A percentile compares a stretch with the other conserved stretches of the same genome.
Conservation (phyloP, 2,113 vertebrate genomes). For the Hypomesus transpacificus region DNA sequence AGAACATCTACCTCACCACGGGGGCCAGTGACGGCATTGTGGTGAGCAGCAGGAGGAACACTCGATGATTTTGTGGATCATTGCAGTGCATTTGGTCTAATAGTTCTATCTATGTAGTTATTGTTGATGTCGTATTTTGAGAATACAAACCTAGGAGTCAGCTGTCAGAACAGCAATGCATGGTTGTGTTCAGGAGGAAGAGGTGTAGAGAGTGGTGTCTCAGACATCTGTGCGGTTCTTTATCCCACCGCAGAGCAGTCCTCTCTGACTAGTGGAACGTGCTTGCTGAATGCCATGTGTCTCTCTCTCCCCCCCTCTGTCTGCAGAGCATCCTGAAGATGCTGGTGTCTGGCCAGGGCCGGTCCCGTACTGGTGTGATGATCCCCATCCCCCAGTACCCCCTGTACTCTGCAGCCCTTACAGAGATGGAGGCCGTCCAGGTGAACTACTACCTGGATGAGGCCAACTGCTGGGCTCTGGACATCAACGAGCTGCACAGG, state of each 20-base stretch:
- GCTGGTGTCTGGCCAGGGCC: slow-evolving; percentile 77
- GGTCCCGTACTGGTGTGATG: slow-evolving; percentile 76
- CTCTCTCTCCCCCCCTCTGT: not conserved
- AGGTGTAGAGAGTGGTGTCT: no score
- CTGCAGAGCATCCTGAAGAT: slow-evolving; percentile 83
- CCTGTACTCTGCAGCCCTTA: slow-evolving; percentile 83
- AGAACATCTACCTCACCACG: slow-evolving; percentile 83
- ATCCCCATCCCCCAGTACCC: slow-evolving; percentile 94
- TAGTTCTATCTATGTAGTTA: no score
- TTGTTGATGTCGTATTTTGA: no score
- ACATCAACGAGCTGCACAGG: slow-evolving; percentile 77
- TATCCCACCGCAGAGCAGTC: no score
- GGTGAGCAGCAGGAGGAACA: slow-evolving; percentile 53
- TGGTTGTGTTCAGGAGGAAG: no score
- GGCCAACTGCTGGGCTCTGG: slow-evolving; percentile 81
- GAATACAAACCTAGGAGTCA: no score
- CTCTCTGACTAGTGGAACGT: no score
- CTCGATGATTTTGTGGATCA: no score
- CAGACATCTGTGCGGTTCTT: no score
- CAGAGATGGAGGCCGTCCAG: slow-evolving; percentile 79
- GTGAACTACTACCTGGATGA: slow-evolving; percentile 88
- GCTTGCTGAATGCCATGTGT: no score
- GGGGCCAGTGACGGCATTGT: slow-evolving; percentile 87
- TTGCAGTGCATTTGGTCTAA: no score
- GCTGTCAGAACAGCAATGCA: no score